These are phyloP conservation scores for Eulithis testata DNA, from an alignment of 2,888 invertebrate genomes.

Conservation along the genomic window DNA sequence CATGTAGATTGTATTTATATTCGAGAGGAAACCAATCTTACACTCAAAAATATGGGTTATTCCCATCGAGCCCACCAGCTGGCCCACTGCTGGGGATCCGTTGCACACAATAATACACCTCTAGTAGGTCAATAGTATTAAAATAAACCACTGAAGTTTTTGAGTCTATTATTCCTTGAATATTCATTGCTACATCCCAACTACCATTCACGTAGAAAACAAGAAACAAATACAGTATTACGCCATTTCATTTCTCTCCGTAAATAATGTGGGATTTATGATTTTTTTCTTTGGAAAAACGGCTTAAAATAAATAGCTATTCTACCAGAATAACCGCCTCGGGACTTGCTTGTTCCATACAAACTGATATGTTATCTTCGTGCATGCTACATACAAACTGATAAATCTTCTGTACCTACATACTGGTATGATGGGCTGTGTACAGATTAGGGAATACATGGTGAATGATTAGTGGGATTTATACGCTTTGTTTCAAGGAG, in stretches of 20 bases:
- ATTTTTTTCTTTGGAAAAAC: slow-evolving; percentile 18
- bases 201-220: slow-evolving; percentile 2
- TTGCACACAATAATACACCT: no score
- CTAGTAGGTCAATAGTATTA: no score
- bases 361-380: slow-evolving; percentile 20
- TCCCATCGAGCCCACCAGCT: no score
- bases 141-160: no score
- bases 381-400: slow-evolving; percentile 11
- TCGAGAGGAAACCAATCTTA: no score
- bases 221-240: slow-evolving; percentile 11
- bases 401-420: slow-evolving; percentile 6
- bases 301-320: slow-evolving; percentile 26
- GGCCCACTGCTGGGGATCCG: no score
- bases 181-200: neutral
- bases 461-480: slow-evolving; percentile 26
- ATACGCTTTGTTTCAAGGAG: slow-evolving; percentile 16
- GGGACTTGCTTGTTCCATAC: slow-evolving; percentile 15
- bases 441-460: slow-evolving; percentile 19
- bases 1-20: no score
- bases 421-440: slow-evolving; percentile 3
- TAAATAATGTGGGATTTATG: slow-evolving; percentile 17
- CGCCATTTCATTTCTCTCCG: slow-evolving; percentile 15
- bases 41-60: no score
- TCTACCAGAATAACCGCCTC: slow-evolving; percentile 22
- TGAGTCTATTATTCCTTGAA: neutral